Percentiles rank a stretch among this genome's conserved stretches.
Evolutionary conservation across 2,888 invertebrate species (phyloP).

Genomic region (Hydraecia micacea): DNA sequence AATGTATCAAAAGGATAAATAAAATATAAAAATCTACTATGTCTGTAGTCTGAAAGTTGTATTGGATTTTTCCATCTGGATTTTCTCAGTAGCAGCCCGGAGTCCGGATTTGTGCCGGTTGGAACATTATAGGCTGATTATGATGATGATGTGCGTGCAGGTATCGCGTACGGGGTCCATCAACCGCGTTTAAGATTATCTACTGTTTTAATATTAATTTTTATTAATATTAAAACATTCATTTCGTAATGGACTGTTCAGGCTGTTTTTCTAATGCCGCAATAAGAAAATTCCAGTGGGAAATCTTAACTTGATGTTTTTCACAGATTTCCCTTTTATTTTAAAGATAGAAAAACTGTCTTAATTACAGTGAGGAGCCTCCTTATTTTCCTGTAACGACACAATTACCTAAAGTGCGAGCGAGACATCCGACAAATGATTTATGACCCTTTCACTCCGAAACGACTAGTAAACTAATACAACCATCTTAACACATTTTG

Average conservation of each 20-base stretch:
- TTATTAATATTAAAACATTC: too few species aligned
- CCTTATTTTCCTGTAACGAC: neutral
- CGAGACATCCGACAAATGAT: conserved; percentile 5
- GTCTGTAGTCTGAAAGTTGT: too few species aligned
- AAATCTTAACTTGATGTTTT: neutral
- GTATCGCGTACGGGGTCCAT: too few species aligned
- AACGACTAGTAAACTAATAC: conserved; percentile 21
- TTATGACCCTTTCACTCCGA: neutral
- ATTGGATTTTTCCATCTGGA: too few species aligned
- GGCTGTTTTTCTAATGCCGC: neutral
- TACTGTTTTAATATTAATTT: neutral
- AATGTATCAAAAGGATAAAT: too few species aligned
- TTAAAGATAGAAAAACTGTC: neutral
- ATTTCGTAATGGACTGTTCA: neutral
- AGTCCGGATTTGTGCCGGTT: too few species aligned
- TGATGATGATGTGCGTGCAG: too few species aligned
- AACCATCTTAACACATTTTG: conserved; percentile 47
- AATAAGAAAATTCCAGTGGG: neutral
- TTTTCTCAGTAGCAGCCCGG: too few species aligned
- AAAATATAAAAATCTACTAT: too few species aligned
- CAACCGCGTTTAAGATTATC: too few species aligned
- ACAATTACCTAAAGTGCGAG: neutral
- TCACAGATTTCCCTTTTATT: too few species aligned
- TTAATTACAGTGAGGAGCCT: neutral
- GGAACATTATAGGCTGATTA: too few species aligned